These are phyloP conservation scores for Pitta sordida DNA, from an alignment of 2,113 vertebrate genomes.

Conservation along the genomic window DNA sequence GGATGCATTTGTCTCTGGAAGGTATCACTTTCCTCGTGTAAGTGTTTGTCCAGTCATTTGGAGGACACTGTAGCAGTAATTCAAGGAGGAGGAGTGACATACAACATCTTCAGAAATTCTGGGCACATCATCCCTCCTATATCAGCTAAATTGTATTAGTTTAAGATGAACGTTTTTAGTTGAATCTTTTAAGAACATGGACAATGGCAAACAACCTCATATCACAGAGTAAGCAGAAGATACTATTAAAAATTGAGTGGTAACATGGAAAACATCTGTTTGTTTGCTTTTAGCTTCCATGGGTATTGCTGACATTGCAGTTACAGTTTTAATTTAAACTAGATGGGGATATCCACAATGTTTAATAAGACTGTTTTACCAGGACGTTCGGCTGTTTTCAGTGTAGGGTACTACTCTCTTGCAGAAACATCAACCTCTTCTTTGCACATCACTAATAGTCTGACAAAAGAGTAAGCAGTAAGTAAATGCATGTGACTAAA, in stretches of 20 bases:
- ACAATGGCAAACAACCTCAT: neutral
- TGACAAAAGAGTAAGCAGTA: neutral
- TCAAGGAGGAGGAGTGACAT: neutral
- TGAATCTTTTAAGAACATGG: neutral
- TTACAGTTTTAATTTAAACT: neutral
- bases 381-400: neutral
- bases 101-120: neutral
- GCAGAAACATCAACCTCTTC: neutral
- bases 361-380: neutral
- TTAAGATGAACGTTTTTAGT: neutral
- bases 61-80: neutral
- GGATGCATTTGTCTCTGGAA: neutral
- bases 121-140: accelerated
- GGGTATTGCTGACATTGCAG: neutral
- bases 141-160: neutral
- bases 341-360: neutral
- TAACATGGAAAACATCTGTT: neutral
- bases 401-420: neutral
- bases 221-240: neutral
- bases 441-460: neutral
- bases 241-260: neutral
- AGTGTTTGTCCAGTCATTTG: neutral
- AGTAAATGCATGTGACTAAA: neutral
- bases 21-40: neutral
- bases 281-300: neutral